phyloP scores from a whole-genome alignment of 2,113 vertebrate genomes.

The Ondatra zibethicus region DNA sequence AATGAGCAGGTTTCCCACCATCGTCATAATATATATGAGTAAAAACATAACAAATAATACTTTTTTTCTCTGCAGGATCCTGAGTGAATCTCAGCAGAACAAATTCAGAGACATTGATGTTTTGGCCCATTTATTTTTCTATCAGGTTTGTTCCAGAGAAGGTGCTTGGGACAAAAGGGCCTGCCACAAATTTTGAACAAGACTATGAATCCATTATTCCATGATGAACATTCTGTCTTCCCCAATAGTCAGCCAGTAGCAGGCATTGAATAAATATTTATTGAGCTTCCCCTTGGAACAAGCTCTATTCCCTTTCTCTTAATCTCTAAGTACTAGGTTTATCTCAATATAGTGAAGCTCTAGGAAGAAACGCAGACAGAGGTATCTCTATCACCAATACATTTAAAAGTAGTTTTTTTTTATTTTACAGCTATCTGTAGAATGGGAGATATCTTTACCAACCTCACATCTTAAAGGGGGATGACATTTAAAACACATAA shows the following conservation, averaged over 20 bases:
- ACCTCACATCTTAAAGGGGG: too few relatives aligned
- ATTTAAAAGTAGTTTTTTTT: background rate
- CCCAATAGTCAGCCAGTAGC: too few relatives aligned
- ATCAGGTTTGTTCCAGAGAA: background rate
- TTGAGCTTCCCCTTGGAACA: too few relatives aligned
- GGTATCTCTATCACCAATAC: background rate
- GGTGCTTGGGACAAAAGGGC: background rate
- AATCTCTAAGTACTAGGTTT: too few relatives aligned
- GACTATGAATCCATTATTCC: background rate
- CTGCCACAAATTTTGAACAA: background rate
- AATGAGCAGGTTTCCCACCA: slow-evolving; percentile 68
- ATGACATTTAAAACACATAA: too few relatives aligned
- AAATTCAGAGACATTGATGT: slow-evolving; percentile 69
- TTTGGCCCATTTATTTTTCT: background rate
- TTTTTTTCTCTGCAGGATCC: background rate
- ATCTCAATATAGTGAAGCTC: too few relatives aligned
- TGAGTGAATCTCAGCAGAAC: background rate
- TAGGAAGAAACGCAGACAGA: background rate
- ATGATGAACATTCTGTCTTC: too few relatives aligned
- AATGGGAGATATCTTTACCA: too few relatives aligned
- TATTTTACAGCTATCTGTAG: too few relatives aligned
- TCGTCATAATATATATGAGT: slow-evolving; percentile 51
- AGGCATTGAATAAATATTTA: too few relatives aligned
- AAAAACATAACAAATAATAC: slow-evolving; percentile 61
- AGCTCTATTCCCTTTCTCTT: too few relatives aligned